These are phyloP conservation scores for Sweltsa coloradensis DNA, from an alignment of 1,140 invertebrate species.

Conservation along the genomic window DNA sequence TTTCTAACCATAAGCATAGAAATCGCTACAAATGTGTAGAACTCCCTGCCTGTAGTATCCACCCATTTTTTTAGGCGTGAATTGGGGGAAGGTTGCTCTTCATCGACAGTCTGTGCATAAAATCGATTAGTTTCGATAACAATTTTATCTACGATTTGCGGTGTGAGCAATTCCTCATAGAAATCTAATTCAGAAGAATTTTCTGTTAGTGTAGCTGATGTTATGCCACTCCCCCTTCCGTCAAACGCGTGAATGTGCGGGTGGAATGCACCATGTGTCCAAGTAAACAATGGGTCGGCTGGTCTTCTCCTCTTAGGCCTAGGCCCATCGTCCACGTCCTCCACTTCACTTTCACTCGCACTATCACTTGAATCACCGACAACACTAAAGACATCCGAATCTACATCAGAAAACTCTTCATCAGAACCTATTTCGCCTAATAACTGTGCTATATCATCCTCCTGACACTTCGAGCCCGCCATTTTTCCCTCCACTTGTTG, in stretches of 20 bases:
- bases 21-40: slow-evolving; percentile 1
- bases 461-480: too few species aligned
- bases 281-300: background rate
- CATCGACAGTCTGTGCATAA: background rate
- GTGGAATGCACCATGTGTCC: background rate
- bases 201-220: background rate
- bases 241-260: slow-evolving; percentile 1
- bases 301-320: background rate
- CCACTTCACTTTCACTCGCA: background rate
- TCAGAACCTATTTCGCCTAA: too few species aligned
- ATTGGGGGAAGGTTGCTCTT: background rate
- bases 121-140: background rate
- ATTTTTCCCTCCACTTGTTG: too few species aligned
- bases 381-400: too few species aligned
- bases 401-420: too few species aligned
- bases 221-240: background rate
- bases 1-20: slow-evolving; percentile 1
- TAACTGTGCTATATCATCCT: too few species aligned
- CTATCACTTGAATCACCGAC: too few species aligned
- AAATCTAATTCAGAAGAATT: background rate
- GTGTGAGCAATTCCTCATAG: background rate
- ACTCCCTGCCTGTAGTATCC: background rate
- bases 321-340: background rate
- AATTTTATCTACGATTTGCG: background rate
- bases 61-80: slow-evolving; percentile 1